These are phyloP conservation scores for Euspilapteryx auroguttella DNA, from an alignment of 2,888 invertebrate genomes.

Conservation along the genomic window DNA sequence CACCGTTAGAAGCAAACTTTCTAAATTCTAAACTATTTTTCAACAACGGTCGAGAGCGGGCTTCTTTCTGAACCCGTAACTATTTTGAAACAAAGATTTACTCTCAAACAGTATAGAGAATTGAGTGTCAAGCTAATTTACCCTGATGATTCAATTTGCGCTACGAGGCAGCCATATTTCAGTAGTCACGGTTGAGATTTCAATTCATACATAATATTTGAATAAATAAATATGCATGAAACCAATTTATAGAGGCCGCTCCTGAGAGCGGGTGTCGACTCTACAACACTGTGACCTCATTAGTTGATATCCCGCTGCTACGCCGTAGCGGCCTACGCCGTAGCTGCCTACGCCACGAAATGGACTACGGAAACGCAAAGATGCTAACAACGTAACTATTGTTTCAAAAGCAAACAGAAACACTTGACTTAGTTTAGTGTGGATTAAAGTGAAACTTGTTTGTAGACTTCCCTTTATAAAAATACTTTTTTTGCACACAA, in stretches of 20 bases:
- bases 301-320: conserved; percentile 27
- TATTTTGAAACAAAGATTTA: too few species aligned
- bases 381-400: too few species aligned
- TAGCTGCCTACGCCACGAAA: conserved; percentile 9
- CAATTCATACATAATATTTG: conserved; percentile 58
- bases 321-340: conserved; percentile 22
- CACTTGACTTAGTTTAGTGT: too few species aligned
- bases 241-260: conserved; percentile 54
- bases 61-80: too few species aligned
- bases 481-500: too few species aligned
- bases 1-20: conserved; percentile 12
- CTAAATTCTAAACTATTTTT: too few species aligned
- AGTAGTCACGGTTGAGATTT: conserved; percentile 49
- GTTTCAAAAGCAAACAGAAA: too few species aligned
- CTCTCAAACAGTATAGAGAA: conserved; percentile 10
- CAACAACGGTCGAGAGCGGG: too few species aligned
- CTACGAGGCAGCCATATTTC: conserved; percentile 39
- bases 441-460: too few species aligned
- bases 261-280: conserved; percentile 18
- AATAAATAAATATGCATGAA: conserved; percentile 62
- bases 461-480: too few species aligned
- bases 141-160: conserved; percentile 47
- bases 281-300: conserved; percentile 46
- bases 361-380: conserved; percentile 27
- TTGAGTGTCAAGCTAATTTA: conserved; percentile 34